A percentile compares a stretch with the other conserved stretches of the same genome.
phyloP scores from a whole-genome alignment of 2,797 vertebrate species.

The Bovichtus diacanthus region DNA sequence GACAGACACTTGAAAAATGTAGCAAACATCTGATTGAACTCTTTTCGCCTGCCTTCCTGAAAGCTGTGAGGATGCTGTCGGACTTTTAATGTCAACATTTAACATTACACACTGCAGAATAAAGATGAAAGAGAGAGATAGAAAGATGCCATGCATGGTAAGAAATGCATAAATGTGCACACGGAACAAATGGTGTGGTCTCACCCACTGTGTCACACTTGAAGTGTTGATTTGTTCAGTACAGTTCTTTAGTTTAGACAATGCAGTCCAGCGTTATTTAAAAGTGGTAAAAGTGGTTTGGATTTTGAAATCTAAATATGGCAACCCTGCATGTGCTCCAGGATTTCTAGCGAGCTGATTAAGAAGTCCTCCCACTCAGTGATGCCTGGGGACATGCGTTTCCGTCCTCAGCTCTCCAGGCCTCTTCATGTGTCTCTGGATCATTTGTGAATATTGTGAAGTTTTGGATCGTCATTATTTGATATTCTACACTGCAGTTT shows the following conservation, averaged over 20 bases:
- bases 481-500: conserved; percentile 7
- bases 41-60: not conserved
- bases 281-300: conserved; percentile 15
- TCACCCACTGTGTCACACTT: not conserved
- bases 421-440: conserved; percentile 2
- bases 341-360: conserved; percentile 16
- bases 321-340: conserved; percentile 18
- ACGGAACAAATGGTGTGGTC: not conserved
- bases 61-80: too few species aligned
- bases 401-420: conserved; percentile 28
- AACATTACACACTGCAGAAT: too few species aligned
- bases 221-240: not conserved
- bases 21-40: not conserved
- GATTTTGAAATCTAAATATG: conserved; percentile 27
- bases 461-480: conserved; percentile 14
- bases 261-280: not conserved
- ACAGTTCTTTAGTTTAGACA: not conserved
- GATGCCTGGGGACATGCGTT: conserved; percentile 47
- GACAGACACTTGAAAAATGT: not conserved
- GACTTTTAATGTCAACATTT: not conserved
- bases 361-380: conserved; percentile 45
- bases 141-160: too few species aligned
- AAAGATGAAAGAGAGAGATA: too few species aligned
- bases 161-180: not conserved
- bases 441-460: not conserved